These are phyloP conservation scores for Anthonomus grandis DNA, from an alignment of 1,140 invertebrate species.

Conservation along the genomic window DNA sequence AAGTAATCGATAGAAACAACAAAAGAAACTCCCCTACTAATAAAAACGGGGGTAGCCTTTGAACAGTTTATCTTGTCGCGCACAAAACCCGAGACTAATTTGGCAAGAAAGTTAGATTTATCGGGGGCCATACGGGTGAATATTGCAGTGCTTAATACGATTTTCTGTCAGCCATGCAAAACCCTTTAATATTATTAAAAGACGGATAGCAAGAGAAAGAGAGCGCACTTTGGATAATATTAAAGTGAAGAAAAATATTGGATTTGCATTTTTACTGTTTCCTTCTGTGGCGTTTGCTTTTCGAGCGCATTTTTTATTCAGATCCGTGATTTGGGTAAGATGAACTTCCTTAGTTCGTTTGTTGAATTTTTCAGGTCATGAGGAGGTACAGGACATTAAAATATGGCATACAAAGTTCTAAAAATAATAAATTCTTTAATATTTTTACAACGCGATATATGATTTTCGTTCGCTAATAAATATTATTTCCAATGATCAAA, in stretches of 20 bases:
- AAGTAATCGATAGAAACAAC: conserved; percentile 3
- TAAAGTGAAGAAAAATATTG: conserved; percentile 13
- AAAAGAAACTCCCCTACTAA: conserved; percentile 12
- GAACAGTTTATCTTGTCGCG: conserved; percentile 21
- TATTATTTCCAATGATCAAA: too few relatives aligned
- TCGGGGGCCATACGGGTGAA: conserved; percentile 3
- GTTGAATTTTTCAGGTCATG: too few relatives aligned
- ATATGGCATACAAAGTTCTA: too few relatives aligned
- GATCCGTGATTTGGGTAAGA: background rate
- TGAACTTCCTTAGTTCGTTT: too few relatives aligned
- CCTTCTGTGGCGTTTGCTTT: conserved; percentile 1
- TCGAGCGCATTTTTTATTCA: background rate
- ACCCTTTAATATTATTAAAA: conserved; percentile 15
- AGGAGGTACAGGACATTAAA: too few relatives aligned
- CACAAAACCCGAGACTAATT: conserved; percentile 22
- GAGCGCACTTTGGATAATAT: conserved; percentile 17
- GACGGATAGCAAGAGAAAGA: conserved; percentile 18
- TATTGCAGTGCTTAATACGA: conserved; percentile 17
- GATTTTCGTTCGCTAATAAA: too few relatives aligned
- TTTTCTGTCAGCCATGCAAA: conserved; percentile 18
- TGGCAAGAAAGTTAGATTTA: conserved; percentile 14
- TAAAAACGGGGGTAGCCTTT: conserved; percentile 8
- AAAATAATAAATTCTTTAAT: too few relatives aligned
- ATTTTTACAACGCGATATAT: too few relatives aligned
- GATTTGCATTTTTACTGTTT: conserved; percentile 12